A percentile compares a stretch with the other conserved stretches of the same genome.
Evolutionary conservation across 1,140 invertebrate species (phyloP).

Genomic region (Platyscapa corneri): DNA sequence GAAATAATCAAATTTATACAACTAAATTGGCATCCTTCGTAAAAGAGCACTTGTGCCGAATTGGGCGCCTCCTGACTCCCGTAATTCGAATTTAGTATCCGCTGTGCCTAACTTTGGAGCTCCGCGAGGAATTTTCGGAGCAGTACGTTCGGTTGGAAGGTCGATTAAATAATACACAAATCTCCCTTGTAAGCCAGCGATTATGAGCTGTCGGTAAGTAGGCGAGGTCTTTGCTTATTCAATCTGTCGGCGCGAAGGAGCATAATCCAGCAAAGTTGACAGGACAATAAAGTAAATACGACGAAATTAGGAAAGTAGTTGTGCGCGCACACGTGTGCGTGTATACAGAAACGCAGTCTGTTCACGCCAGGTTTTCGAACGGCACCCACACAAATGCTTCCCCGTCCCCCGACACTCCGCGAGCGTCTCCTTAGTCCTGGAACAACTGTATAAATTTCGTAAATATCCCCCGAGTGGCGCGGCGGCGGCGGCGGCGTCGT

Average conservation of each 20-base stretch:
- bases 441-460: constrained; percentile 17
- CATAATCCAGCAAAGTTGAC: not conserved
- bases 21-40: not conserved
- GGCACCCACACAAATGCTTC: no score
- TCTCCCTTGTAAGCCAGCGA: not conserved
- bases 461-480: not conserved
- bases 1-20: no score
- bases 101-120: not conserved
- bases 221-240: not conserved
- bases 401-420: no score
- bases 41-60: not conserved
- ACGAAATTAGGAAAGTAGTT: not conserved
- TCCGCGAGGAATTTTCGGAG: not conserved
- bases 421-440: not conserved
- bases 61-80: no score
- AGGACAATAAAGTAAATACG: not conserved
- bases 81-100: not conserved
- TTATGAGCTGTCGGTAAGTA: not conserved
- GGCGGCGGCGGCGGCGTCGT: not conserved
- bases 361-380: no score
- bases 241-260: not conserved
- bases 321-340: no score
- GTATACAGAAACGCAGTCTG: no score
- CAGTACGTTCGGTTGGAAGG: not conserved
- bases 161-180: constrained; percentile 1